These are phyloP conservation scores for Bombus picipes DNA, from an alignment of 1,140 invertebrate genomes.

Conservation along the genomic window DNA sequence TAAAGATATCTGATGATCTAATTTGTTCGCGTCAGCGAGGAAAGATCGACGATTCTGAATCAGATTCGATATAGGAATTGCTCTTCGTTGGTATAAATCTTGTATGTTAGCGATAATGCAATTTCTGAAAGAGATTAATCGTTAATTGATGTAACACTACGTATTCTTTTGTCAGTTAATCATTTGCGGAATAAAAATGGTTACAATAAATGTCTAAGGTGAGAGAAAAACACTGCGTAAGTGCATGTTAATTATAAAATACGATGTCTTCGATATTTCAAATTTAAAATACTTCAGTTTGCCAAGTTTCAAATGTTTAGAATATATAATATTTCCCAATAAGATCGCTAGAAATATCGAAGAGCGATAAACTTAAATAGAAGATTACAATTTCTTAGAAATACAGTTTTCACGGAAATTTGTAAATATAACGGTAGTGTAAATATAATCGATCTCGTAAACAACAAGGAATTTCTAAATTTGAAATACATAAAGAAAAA, in stretches of 20 bases:
- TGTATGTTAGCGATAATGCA: not conserved
- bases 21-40: not conserved
- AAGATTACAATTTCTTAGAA: no score
- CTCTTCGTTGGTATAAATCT: not conserved
- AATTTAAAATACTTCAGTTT: not conserved
- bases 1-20: not conserved
- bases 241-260: not conserved
- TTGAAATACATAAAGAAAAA: not conserved
- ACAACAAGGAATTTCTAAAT: not conserved
- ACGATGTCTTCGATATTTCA: not conserved
- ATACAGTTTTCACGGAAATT: no score
- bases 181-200: not conserved
- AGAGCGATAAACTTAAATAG: no score
- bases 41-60: not conserved
- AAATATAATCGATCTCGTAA: not conserved
- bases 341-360: not conserved
- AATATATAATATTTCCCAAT: not conserved
- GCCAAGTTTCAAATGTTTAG: not conserved
- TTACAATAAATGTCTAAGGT: not conserved
- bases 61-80: not conserved
- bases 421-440: not conserved
- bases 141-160: not conserved
- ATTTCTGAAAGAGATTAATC: not conserved
- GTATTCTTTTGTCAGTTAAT: not conserved
- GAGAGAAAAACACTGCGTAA: not conserved